phyloP scores from a whole-genome alignment of 2,888 invertebrate species.

The Drosophila birchii region DNA sequence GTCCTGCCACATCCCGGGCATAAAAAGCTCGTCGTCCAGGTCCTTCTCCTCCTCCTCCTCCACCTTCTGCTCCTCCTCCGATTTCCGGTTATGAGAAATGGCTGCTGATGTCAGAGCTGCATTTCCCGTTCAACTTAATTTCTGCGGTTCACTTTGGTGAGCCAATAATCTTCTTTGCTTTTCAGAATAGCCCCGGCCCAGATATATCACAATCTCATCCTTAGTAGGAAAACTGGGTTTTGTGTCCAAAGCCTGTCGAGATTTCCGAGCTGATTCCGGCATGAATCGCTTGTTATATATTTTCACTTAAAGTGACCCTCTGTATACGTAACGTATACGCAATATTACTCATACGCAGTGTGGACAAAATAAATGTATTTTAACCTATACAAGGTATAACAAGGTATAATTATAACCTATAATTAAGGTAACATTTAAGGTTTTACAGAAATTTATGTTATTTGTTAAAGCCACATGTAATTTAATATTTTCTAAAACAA shows the following conservation, averaged over 20 bases:
- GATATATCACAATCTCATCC: slow-evolving; percentile 19
- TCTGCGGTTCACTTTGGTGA: slow-evolving; percentile 28
- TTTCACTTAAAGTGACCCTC: not conserved
- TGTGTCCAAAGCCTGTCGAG: slow-evolving; percentile 1
- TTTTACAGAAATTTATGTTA: not conserved
- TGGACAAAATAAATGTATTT: not conserved
- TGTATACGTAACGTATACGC: not conserved
- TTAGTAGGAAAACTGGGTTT: not conserved
- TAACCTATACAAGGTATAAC: too few relatives aligned
- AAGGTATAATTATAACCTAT: too few relatives aligned
- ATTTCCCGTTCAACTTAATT: slow-evolving; percentile 62
- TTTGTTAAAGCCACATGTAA: not conserved
- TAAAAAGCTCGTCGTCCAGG: slow-evolving; percentile 33
- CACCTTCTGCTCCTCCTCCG: slow-evolving; percentile 26
- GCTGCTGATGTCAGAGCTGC: slow-evolving; percentile 56
- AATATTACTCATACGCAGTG: not conserved
- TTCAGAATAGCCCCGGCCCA: not conserved
- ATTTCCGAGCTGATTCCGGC: not conserved
- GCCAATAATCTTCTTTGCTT: slow-evolving; percentile 44
- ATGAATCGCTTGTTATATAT: not conserved
- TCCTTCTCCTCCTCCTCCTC: slow-evolving; percentile 17
- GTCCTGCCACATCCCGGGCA: slow-evolving; percentile 48
- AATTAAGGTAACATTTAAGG: not conserved
- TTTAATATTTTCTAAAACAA: not conserved
- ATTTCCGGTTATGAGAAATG: slow-evolving; percentile 70